Conservation (phyloP, 2,797 vertebrate species). For the Periophthalmus magnuspinnatus region DNA sequence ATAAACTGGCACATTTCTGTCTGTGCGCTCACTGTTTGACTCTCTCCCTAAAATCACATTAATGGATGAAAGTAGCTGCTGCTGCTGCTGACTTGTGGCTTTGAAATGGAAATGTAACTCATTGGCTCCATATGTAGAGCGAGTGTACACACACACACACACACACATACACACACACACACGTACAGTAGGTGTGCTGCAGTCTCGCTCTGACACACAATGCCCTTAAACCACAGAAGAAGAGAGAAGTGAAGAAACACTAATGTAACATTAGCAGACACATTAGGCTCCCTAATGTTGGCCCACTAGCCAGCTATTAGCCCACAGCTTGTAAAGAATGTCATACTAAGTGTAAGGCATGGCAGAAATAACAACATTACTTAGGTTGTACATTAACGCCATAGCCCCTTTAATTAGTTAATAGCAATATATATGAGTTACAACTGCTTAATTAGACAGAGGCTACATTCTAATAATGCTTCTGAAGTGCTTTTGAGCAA, state of each 20-base stretch:
- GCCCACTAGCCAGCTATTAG: slow-evolving; percentile 70
- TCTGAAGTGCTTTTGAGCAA: slow-evolving; percentile 11
- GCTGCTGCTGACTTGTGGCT: slow-evolving; percentile 72
- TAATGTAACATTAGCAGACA: slow-evolving; percentile 74
- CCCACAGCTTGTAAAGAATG: slow-evolving; percentile 65
- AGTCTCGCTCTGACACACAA: slow-evolving; percentile 25
- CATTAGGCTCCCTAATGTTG: slow-evolving; percentile 74
- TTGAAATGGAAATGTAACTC: slow-evolving; percentile 78
- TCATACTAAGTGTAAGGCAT: slow-evolving; percentile 54
- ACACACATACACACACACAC: too few species aligned
- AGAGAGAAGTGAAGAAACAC: slow-evolving; percentile 64
- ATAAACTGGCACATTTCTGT: slow-evolving; percentile 49
- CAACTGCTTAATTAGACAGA: slow-evolving; percentile 22
- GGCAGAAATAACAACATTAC: slow-evolving; percentile 44
- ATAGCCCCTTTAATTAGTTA: slow-evolving; percentile 17
- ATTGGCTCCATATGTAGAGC: slow-evolving; percentile 70
- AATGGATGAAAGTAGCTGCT: slow-evolving; percentile 77
- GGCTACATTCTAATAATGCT: neutral
- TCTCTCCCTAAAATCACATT: slow-evolving; percentile 73
- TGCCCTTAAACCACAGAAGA: slow-evolving; percentile 74
- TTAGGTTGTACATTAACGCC: slow-evolving; percentile 45
- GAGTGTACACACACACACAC: slow-evolving; percentile 29
- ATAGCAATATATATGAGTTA: slow-evolving; percentile 17
- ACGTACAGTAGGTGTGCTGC: slow-evolving; percentile 49
- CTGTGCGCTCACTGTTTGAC: slow-evolving; percentile 53